Evolutionary conservation across 2,888 invertebrate species (phyloP), one percentile per base, ranked within the genome.

Genomic region (Cosmia pyralina): DNA sequence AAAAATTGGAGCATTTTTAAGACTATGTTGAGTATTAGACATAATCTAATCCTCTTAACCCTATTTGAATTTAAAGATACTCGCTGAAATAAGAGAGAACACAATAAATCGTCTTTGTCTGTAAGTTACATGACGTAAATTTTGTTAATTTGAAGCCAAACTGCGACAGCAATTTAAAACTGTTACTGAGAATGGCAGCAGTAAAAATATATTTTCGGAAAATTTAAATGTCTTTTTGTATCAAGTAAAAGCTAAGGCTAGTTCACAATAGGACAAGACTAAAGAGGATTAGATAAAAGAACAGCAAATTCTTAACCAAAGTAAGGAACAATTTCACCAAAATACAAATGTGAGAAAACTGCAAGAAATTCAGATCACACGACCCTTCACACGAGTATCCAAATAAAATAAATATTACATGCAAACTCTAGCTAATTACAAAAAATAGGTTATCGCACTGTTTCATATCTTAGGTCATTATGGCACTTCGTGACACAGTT

Each of bases 391-490:
- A 57, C 46, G 17, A 84, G 66, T 67, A 48, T 66, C 4, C 5
- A 55, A 65, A 50, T 38, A 28, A 81, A 72, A 72, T 34, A 19
- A 59, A 38, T 62, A 72, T 65, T 63, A 44, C 73, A 68, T 71
- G 15, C 44, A 71, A 73, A 75, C 62, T 62, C 48, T 62, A 71
- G 65, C 72, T 80, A 65, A 77, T 60, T 46, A 53, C 28, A 64
- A 75, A 76, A 86, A 77, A 88, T 38, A 84, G 88, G 89, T 88
- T 89, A 89, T 88, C 88, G 69, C 38, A 17, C n/a, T 48, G 70
- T 66, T 63, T 78, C 52, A 85, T 88, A 90, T 88, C 89, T 77
- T 11, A 84, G 87, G 88, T 90, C 89, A 87, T 90, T 88, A 85
- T 75, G 85, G 81, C 84, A 81, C 75, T 74, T 62, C 55, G 76